These are phyloP conservation scores for Apeltes quadracus DNA, from an alignment of 2,113 vertebrate species.

Conservation along the genomic window DNA sequence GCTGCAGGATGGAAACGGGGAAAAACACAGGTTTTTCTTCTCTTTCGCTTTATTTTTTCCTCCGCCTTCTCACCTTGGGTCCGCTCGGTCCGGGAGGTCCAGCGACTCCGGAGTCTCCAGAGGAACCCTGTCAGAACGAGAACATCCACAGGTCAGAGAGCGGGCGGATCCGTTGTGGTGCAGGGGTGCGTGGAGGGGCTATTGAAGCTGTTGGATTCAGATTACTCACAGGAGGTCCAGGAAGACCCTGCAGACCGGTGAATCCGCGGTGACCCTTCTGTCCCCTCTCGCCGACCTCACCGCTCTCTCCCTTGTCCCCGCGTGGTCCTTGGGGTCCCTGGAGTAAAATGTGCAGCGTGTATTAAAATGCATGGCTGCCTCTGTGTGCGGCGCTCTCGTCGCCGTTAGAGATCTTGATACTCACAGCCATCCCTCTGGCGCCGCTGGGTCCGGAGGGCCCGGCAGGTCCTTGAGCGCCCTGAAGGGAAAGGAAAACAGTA, in stretches of 20 bases:
- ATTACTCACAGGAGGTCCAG: slow-evolving; percentile 92
- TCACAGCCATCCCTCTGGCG: slow-evolving; percentile 93
- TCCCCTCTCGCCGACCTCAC: slow-evolving; percentile 93
- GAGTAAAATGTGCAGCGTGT: background rate
- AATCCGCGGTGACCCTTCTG: slow-evolving; percentile 97
- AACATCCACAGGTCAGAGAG: slow-evolving; percentile 9
- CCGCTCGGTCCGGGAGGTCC: slow-evolving; percentile 91
- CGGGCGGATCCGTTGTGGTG: background rate
- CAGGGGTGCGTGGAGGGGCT: background rate
- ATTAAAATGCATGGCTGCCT: slow-evolving; percentile 17
- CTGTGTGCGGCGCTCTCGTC: background rate
- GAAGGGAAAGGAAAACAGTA: slow-evolving; percentile 7
- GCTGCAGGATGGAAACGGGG: slow-evolving; percentile 27
- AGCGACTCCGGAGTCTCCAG: slow-evolving; percentile 90
- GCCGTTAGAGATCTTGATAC: slow-evolving; percentile 58
- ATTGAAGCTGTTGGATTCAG: background rate
- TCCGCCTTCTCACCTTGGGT: slow-evolving; percentile 82
- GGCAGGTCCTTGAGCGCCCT: slow-evolving; percentile 95
- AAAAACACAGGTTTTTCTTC: slow-evolving; percentile 4
- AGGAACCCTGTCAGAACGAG: slow-evolving; percentile 82
- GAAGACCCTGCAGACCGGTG: slow-evolving; percentile 97
- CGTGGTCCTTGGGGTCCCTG: slow-evolving; percentile 97
- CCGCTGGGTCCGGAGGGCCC: slow-evolving; percentile 91
- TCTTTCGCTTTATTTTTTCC: background rate
- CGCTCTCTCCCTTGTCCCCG: slow-evolving; percentile 96